A percentile compares a stretch with the other conserved stretches of the same genome.
Evolutionary conservation across 2,888 invertebrate species (phyloP).

Genomic region (Taphrorychus bicolor): DNA sequence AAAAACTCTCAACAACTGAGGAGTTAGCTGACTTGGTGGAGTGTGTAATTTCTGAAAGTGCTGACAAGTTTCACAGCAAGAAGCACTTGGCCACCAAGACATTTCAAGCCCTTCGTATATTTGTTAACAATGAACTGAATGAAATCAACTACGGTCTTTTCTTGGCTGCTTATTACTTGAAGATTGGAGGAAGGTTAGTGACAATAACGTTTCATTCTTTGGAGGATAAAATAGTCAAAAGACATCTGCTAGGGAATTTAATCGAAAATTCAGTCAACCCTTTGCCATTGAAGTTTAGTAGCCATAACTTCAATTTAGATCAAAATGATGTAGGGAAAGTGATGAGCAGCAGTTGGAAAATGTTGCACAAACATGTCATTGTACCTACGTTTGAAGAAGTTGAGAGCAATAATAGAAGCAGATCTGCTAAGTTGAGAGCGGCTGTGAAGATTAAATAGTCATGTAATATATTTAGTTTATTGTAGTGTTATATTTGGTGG

Average conservation of each 20-base stretch:
- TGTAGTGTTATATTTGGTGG: too few relatives aligned
- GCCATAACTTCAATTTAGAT: slow-evolving; percentile 67
- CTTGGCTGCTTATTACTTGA: slow-evolving; percentile 78
- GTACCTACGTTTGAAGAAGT: slow-evolving; percentile 78
- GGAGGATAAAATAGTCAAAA: slow-evolving; percentile 92
- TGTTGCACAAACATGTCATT: slow-evolving; percentile 81
- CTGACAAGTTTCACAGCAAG: slow-evolving; percentile 73
- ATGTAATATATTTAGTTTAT: neutral
- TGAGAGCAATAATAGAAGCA: slow-evolving; percentile 79
- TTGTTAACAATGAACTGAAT: slow-evolving; percentile 95
- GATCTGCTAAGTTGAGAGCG: slow-evolving; percentile 89
- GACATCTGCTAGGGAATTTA: slow-evolving; percentile 82
- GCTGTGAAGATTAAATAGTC: slow-evolving; percentile 73
- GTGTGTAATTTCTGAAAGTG: slow-evolving; percentile 57
- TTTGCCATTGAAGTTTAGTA: slow-evolving; percentile 75
- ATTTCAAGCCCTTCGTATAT: slow-evolving; percentile 92
- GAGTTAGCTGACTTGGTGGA: slow-evolving; percentile 72
- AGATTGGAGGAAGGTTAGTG: slow-evolving; percentile 78
- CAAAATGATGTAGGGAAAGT: slow-evolving; percentile 68
- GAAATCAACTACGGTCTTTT: slow-evolving; percentile 90
- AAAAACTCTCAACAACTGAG: slow-evolving; percentile 78
- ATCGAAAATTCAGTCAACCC: slow-evolving; percentile 75
- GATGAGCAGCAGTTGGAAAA: slow-evolving; percentile 75
- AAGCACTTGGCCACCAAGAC: slow-evolving; percentile 89
- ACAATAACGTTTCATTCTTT: slow-evolving; percentile 91